Evolutionary conservation across 2,888 invertebrate species (phyloP), one percentile per base, ranked within the genome.

Genomic region (Zelleria hepariella): DNA sequence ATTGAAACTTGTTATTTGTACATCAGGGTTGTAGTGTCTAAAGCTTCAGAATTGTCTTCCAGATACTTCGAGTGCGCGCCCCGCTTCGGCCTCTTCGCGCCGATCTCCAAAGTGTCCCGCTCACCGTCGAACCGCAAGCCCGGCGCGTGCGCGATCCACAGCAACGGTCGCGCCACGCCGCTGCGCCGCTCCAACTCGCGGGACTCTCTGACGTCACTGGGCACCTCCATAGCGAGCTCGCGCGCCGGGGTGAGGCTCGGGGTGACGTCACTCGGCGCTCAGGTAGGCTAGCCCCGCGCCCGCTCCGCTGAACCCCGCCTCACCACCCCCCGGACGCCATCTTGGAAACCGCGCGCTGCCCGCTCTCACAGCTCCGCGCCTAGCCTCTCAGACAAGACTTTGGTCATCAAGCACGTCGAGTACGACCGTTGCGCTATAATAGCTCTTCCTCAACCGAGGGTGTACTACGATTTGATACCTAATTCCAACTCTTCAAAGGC

Each of bases 31-130:
- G 32, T 42, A 15, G 32, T 42, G 32, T 42, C 32, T 42, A 42
- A 15, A 42, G 32, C 32, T 2, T 15, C 6, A 42, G 15, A 4
- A 15, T 15, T 15, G 32, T 60, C 58, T 86, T 86, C 47, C 83
- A 96, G 98, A 86, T 99, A 99, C 89, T 99, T 99, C 87, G 94
- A 95, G 66, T 99, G 98, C 81, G 91, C 93, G 64, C 94, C 95
- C 48, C 94, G 95, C 74, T 95, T 94, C 84, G 99, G 99, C 1
- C 90, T 99, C 62, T 99, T 99, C 86, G 97, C 98, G 24, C 98
- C 98, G 1, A 89, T 95, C 60, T 92, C 94, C 72, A 98, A 98
- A 90, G 96, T 98, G 64, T 93, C 94, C 68, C 92, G 94, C 64
- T 95, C 96, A 53, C 96, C 96, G 27, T 93, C 94, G 58, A 94